Evolutionary conservation across 2,797 vertebrate species (phyloP).

Genomic region (Pampus argenteus): DNA sequence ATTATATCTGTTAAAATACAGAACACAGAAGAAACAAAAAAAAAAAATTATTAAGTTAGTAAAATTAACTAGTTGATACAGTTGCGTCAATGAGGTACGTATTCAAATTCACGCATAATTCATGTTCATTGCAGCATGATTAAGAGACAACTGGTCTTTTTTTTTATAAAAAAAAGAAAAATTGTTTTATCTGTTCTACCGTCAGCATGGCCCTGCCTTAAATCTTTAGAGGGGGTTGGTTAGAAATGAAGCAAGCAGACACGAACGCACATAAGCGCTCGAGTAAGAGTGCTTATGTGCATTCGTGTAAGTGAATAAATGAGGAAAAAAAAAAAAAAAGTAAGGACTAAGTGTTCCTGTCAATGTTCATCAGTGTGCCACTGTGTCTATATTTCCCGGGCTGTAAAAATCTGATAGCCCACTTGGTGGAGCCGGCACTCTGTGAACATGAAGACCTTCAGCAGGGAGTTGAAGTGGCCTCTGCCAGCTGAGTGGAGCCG

Average conservation of each 20-base stretch:
- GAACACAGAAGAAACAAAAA: background rate
- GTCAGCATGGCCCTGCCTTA: constrained; percentile 3
- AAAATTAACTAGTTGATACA: background rate
- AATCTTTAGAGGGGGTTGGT: constrained; percentile 37
- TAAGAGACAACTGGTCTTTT: constrained; percentile 7
- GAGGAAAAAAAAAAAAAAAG: constrained; percentile 30
- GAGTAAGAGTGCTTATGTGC: constrained; percentile 42
- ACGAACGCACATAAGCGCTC: constrained; percentile 40
- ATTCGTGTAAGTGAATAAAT: constrained; percentile 59
- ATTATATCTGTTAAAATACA: background rate
- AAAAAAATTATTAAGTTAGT: background rate
- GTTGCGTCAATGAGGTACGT: no score
- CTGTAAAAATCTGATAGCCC: constrained; percentile 23
- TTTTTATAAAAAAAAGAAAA: constrained; percentile 17
- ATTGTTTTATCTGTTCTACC: constrained; percentile 25
- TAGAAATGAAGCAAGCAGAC: constrained; percentile 43
- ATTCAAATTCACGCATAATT: constrained; percentile 29
- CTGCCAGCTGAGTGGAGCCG: background rate
- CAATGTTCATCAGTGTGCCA: constrained; percentile 58
- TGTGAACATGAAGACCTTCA: background rate
- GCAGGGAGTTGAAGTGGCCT: background rate
- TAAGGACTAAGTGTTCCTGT: constrained; percentile 64
- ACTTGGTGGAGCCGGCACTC: constrained; percentile 77
- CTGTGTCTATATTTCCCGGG: constrained; percentile 45
- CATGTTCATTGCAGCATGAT: constrained; percentile 6